Conservation (phyloP, 2,113 vertebrate genomes). For the Zapus hudsonius region DNA sequence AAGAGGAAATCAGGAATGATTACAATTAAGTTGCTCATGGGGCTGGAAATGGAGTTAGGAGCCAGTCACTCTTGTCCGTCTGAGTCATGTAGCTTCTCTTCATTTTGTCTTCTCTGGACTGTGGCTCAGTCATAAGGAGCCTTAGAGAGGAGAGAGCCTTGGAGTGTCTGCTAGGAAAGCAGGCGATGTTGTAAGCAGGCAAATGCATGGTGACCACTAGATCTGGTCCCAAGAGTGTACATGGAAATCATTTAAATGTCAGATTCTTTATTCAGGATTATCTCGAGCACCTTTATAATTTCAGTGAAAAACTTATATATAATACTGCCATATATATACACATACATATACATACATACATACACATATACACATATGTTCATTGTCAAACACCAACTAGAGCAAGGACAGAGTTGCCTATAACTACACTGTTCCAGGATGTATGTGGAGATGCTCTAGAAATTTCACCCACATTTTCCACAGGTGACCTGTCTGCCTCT, state of each 20-base stretch:
- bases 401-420: no score
- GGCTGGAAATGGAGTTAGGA: background rate
- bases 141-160: no score
- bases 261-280: background rate
- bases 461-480: slow-evolving; percentile 12
- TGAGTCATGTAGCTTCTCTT: background rate
- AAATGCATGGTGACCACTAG: background rate
- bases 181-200: background rate
- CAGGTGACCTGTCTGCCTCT: background rate
- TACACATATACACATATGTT: no score
- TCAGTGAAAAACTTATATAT: background rate
- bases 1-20: slow-evolving; percentile 26
- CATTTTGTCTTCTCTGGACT: background rate
- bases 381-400: slow-evolving; percentile 52
- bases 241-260: slow-evolving; percentile 23
- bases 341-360: no score
- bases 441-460: background rate
- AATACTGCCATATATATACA: no score
- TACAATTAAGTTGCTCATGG: background rate
- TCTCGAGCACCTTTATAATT: background rate
- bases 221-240: background rate
- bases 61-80: background rate
- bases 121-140: background rate
- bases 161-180: background rate
- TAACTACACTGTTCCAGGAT: slow-evolving; percentile 18